Evolutionary conservation across 2,113 vertebrate genomes (phyloP).

Genomic region (Eidolon helvum): DNA sequence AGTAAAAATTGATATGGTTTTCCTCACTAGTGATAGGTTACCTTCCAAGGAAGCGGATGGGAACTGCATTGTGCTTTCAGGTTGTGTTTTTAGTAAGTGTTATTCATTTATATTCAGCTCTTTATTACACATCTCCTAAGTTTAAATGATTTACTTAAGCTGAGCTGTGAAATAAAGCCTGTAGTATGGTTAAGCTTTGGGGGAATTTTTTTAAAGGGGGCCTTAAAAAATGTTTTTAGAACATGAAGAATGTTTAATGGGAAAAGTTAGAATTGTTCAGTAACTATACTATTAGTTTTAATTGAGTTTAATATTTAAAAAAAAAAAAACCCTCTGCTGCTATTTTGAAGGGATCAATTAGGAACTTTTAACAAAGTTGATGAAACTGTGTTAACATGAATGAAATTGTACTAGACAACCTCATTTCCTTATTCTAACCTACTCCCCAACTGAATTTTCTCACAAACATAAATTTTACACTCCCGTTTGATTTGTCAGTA

Average conservation of each 20-base stretch:
- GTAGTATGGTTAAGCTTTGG: conserved; percentile 34
- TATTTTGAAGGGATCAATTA: conserved; percentile 24
- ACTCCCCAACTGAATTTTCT: neutral
- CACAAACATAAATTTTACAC: neutral
- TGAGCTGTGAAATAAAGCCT: neutral
- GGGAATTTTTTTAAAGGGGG: conserved; percentile 12
- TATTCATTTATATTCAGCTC: neutral
- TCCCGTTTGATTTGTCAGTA: conserved; percentile 7
- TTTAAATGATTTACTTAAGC: conserved; percentile 1
- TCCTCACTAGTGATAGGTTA: neutral
- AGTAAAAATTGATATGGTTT: neutral
- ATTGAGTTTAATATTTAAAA: neutral
- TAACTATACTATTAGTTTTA: neutral
- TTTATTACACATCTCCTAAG: neutral
- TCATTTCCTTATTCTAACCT: neutral
- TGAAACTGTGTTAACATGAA: conserved; percentile 25
- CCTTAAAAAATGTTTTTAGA: conserved; percentile 1
- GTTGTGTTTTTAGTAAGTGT: neutral
- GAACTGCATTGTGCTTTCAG: neutral
- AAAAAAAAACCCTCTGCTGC: conserved; percentile 26
- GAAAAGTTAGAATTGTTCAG: conserved; percentile 43
- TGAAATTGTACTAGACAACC: neutral
- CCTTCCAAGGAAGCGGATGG: neutral
- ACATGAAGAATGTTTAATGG: conserved; percentile 49
- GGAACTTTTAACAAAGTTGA: conserved; percentile 44